Evolutionary conservation across 1,140 invertebrate species (phyloP), one percentile per base, ranked within the genome.

Genomic region (Rhysida immarginata): DNA sequence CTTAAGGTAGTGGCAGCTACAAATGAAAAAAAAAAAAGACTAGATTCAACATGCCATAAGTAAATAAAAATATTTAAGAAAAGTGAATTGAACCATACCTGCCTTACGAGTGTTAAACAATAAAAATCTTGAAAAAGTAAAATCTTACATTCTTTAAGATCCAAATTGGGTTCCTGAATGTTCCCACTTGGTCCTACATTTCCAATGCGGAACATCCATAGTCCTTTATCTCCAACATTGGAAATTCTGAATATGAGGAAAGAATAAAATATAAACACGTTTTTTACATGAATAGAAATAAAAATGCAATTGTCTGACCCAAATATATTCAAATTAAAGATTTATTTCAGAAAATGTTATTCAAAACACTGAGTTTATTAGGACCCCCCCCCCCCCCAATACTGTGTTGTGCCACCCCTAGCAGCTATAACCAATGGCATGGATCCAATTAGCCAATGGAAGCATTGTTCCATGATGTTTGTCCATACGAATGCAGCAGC

Each of bases 191-290:
- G 64, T 16, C 71, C 70, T 14, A 81, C 72, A 5, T 79, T 76
- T 11, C 88, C 89, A 44, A 94, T 77, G 51, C 81, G 79, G 65
- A 82, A 95, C 2, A 91, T 66, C 79, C 87, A 96, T 48, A 86
- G 78, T 16, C 92, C 92, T 11, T 82, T 79, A 57, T 81, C 75
- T 46, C 83, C 82, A 29, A 82, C 77, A 67, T 96, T 96, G 1
- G 86, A 85, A 76, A 80, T 82, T 65, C 87, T 91, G 53, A 54
- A 3, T 42, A 2, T 13, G 26, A 48, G 44, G 26, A 35, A 35
- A 35, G 29, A 5, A 35, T 16, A n/a, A n/a, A n/a, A n/a, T n/a
- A n/a, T n/a, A n/a, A n/a, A n/a, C n/a, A n/a, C n/a, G n/a, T n/a
- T n/a, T n/a, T n/a, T n/a, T n/a, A n/a, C n/a, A n/a, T n/a, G n/a